Conservation (phyloP, 2,888 invertebrate species). For the Drosophila subsilvestris region DNA sequence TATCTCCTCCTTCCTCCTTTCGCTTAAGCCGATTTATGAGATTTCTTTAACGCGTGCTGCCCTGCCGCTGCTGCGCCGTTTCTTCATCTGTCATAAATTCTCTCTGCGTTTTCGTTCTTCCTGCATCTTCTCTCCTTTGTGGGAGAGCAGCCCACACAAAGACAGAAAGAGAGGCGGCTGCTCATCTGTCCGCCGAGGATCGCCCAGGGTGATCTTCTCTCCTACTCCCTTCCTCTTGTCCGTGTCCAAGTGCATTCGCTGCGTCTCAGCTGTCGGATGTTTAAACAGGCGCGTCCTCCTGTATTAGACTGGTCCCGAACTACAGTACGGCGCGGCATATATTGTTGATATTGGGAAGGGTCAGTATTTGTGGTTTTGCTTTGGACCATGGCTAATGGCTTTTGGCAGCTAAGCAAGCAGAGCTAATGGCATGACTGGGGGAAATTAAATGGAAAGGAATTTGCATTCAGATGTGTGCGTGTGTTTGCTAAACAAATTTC, state of each 20-base stretch:
- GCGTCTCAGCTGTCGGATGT: slow-evolving; percentile 57
- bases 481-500: slow-evolving; percentile 38
- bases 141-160: slow-evolving; percentile 24
- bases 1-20: not conserved
- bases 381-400: slow-evolving; percentile 31
- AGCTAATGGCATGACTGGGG: slow-evolving; percentile 30
- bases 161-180: slow-evolving; percentile 1
- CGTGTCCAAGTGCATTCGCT: slow-evolving; percentile 64
- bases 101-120: slow-evolving; percentile 16
- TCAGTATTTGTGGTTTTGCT: slow-evolving; percentile 11
- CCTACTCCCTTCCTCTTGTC: slow-evolving; percentile 16
- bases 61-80: slow-evolving; percentile 16
- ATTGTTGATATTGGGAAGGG: slow-evolving; percentile 21
- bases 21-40: slow-evolving; percentile 44
- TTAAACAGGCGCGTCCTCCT: slow-evolving; percentile 23
- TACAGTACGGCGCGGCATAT: not conserved
- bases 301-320: slow-evolving; percentile 30
- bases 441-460: slow-evolving; percentile 1
- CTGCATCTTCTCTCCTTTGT: not conserved
- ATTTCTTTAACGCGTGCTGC: slow-evolving; percentile 59
- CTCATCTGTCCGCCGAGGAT: slow-evolving; percentile 31
- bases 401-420: slow-evolving; percentile 25
- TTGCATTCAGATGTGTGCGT: slow-evolving; percentile 1
- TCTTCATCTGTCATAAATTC: slow-evolving; percentile 49
- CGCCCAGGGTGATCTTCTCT: slow-evolving; percentile 46